phyloP scores from a whole-genome alignment of 1,140 invertebrate species.

The Leptinotarsa lineolata region DNA sequence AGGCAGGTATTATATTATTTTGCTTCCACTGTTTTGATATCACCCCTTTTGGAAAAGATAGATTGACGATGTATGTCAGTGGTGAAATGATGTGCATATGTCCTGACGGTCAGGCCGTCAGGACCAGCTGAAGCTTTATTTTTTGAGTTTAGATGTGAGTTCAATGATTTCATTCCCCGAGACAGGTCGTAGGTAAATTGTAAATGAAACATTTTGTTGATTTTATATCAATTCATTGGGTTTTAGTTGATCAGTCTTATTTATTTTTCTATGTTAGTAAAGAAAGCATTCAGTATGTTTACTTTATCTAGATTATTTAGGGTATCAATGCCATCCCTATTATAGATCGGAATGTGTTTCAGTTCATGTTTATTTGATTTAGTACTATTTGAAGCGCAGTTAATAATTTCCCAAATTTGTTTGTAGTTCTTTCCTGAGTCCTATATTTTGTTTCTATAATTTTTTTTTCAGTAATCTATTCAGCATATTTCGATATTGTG shows the following conservation, averaged over 20 bases:
- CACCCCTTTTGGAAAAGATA: no score
- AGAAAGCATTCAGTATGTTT: conserved; percentile 4
- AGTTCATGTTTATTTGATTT: conserved; percentile 10
- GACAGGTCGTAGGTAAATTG: neutral
- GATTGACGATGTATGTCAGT: no score
- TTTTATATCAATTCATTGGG: conserved; percentile 12
- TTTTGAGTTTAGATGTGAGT: conserved; percentile 3
- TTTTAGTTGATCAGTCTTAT: conserved; percentile 8
- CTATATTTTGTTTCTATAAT: conserved; percentile 10
- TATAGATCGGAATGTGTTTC: neutral
- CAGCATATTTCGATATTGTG: no score
- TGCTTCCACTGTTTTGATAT: neutral
- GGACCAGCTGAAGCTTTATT: conserved; percentile 5
- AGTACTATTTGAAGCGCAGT: conserved; percentile 2
- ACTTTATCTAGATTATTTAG: conserved; percentile 1
- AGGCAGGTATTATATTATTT: neutral
- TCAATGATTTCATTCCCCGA: conserved; percentile 11
- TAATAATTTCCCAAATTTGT: conserved; percentile 14
- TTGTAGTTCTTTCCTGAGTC: conserved; percentile 6
- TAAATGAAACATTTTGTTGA: neutral
- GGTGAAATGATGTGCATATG: no score
- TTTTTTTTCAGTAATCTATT: conserved; percentile 12
- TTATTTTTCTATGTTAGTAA: conserved; percentile 8
- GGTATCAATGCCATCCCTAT: conserved; percentile 9
- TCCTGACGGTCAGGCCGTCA: neutral